Evolutionary conservation across 2,797 vertebrate species (phyloP).

Genomic region (Hippopotamyrus pictus): DNA sequence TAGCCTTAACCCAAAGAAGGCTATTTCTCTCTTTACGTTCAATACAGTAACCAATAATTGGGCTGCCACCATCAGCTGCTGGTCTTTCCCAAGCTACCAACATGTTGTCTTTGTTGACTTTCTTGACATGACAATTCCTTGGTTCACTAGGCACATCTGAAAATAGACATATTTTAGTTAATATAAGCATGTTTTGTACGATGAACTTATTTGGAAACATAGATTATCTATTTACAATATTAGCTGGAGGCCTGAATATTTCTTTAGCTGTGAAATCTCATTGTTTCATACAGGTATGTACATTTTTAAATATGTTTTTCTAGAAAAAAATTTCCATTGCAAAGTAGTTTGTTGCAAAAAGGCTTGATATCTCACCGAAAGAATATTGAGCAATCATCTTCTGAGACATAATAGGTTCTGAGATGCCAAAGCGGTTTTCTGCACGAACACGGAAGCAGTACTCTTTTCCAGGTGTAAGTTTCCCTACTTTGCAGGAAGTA

Average conservation of each 20-base stretch:
- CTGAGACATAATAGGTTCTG: constrained; percentile 80
- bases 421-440: constrained; percentile 93
- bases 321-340: background rate
- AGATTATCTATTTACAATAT: constrained; percentile 8
- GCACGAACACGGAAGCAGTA: constrained; percentile 91
- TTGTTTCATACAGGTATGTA: background rate
- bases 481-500: constrained; percentile 83
- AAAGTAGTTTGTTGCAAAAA: background rate
- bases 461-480: constrained; percentile 82
- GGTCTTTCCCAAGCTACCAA: constrained; percentile 90
- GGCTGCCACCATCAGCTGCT: constrained; percentile 84
- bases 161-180: constrained; percentile 12
- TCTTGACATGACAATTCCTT: constrained; percentile 79
- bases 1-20: constrained; percentile 88
- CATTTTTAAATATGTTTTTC: background rate
- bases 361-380: constrained; percentile 70
- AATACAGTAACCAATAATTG: constrained; percentile 83
- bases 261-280: background rate
- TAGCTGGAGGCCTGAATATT: background rate
- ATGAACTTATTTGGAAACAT: background rate
- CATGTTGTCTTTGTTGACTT: constrained; percentile 86
- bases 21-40: constrained; percentile 98
- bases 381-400: constrained; percentile 82
- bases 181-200: background rate
- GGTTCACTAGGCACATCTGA: constrained; percentile 91